phyloP scores from a whole-genome alignment of 2,113 vertebrate genomes.

The Dasyornis broadbenti region DNA sequence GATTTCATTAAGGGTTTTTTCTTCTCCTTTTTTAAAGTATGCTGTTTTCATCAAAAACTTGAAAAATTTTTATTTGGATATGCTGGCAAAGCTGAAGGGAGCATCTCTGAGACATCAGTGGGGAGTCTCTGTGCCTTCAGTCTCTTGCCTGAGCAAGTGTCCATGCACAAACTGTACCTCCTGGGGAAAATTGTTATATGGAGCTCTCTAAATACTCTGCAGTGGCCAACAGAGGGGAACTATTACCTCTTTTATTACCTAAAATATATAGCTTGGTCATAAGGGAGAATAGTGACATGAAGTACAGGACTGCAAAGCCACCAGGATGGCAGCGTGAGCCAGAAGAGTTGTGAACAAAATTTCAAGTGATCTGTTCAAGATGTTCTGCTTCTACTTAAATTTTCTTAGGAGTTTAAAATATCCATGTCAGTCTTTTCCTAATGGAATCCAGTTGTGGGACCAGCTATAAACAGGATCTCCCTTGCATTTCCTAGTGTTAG shows the following conservation, averaged over 20 bases:
- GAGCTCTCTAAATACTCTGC: neutral
- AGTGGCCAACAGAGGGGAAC: neutral
- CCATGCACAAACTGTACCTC: neutral
- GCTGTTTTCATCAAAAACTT: neutral
- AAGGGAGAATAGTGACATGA: neutral
- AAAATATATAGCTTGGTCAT: neutral
- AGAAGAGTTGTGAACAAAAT: neutral
- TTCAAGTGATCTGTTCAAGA: neutral
- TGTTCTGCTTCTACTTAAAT: neutral
- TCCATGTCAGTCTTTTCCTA: neutral
- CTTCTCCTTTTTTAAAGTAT: neutral
- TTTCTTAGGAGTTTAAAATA: neutral
- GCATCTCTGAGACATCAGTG: neutral
- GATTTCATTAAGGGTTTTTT: neutral
- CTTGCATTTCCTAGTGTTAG: neutral
- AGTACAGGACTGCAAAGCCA: neutral
- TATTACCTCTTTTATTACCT: neutral
- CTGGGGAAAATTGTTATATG: neutral
- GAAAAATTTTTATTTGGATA: neutral
- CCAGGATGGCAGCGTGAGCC: neutral
- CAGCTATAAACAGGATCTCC: neutral
- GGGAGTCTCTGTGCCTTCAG: neutral
- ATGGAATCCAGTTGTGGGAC: neutral
- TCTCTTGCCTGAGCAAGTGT: neutral
- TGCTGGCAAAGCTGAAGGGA: neutral